Conservation (phyloP, 2,113 vertebrate genomes). For the Silurus asotus region DNA sequence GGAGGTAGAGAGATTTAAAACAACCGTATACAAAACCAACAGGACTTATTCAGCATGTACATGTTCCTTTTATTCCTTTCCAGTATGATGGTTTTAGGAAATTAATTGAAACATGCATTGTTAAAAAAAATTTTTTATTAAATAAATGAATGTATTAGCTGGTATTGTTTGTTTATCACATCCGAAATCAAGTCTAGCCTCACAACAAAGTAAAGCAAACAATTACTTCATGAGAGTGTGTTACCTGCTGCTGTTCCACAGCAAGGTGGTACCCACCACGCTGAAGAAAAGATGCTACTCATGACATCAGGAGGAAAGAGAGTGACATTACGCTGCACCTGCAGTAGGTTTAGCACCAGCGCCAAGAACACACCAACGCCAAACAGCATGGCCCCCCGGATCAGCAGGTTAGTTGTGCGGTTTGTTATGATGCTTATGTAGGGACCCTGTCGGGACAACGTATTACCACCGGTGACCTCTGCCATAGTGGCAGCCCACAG, state of each 20-base stretch:
- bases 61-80: neutral
- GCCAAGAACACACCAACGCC: conserved; percentile 91
- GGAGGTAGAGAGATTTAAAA: neutral
- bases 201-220: too few species aligned
- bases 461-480: conserved; percentile 2
- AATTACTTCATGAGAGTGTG: neutral
- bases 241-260: conserved; percentile 92
- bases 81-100: neutral
- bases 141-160: neutral
- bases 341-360: conserved; percentile 91
- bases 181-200: neutral
- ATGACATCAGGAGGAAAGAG: conserved; percentile 96
- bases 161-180: neutral
- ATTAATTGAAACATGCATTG: too few species aligned
- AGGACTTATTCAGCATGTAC: neutral
- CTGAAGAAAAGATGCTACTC: conserved; percentile 91
- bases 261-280: conserved; percentile 94
- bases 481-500: conserved; percentile 11
- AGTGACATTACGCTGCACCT: conserved; percentile 94
- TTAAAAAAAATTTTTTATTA: too few species aligned
- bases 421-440: conserved; percentile 85
- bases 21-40: neutral
- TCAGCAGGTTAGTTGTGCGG: conserved; percentile 83
- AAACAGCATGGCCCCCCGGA: conserved; percentile 87
- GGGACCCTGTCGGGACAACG: conserved; percentile 64